Evolutionary conservation across 2,888 invertebrate genomes (phyloP).

Genomic region (Drosophila differens): DNA sequence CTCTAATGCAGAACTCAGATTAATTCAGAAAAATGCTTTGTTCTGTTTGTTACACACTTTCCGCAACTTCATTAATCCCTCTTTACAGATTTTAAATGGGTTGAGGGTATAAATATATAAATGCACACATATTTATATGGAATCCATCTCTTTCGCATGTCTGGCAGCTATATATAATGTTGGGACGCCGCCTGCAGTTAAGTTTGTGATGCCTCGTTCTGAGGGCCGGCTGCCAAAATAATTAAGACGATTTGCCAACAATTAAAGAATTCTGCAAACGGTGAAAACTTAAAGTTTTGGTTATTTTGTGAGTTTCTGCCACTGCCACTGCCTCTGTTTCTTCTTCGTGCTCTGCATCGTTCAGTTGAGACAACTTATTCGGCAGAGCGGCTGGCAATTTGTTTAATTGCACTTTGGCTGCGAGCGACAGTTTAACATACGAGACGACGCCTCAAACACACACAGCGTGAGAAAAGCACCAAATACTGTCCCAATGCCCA

Average conservation of each 20-base stretch:
- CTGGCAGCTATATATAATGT: slow-evolving; percentile 50
- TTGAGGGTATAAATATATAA: background rate
- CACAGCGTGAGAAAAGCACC: slow-evolving; percentile 76
- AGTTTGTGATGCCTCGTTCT: slow-evolving; percentile 32
- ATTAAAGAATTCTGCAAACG: slow-evolving; percentile 83
- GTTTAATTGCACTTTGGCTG: slow-evolving; percentile 84
- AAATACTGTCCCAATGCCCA: slow-evolving; percentile 52
- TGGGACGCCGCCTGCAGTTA: slow-evolving; percentile 47
- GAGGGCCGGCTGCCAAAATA: slow-evolving; percentile 76
- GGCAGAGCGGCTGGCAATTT: slow-evolving; percentile 77
- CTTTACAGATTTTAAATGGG: background rate
- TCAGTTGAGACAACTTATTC: slow-evolving; percentile 7
- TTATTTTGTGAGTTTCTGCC: background rate
- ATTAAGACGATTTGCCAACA: slow-evolving; percentile 85
- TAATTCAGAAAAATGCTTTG: background rate
- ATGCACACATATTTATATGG: background rate
- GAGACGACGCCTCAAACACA: slow-evolving; percentile 70
- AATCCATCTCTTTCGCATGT: slow-evolving; percentile 44
- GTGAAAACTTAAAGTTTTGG: slow-evolving; percentile 4
- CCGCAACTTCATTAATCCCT: background rate
- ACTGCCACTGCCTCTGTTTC: background rate
- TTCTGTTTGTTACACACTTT: background rate
- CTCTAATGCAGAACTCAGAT: background rate
- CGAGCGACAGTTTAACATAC: slow-evolving; percentile 85
- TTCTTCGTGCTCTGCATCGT: background rate